These are phyloP conservation scores for Conus betulinus DNA, from an alignment of 1,140 invertebrate species.

Conservation along the genomic window DNA sequence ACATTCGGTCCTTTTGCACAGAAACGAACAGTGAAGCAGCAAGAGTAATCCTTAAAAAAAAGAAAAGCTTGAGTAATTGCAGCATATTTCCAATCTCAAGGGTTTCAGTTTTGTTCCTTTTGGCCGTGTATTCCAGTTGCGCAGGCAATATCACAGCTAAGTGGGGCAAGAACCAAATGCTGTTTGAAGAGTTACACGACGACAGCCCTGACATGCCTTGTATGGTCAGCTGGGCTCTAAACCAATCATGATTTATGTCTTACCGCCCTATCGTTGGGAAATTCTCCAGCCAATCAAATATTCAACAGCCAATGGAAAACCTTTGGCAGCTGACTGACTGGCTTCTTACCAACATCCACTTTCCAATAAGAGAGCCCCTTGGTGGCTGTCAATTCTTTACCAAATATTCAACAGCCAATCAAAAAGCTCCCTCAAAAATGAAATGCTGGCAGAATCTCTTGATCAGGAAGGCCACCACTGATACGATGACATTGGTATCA, in stretches of 20 bases:
- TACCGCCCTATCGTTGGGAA: too few species aligned
- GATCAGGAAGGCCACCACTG: background rate
- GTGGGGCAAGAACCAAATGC: background rate
- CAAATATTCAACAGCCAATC: background rate
- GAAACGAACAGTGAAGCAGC: background rate
- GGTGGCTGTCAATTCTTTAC: too few species aligned
- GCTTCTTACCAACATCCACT: background rate
- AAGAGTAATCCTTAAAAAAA: background rate
- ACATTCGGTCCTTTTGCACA: background rate
- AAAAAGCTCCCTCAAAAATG: background rate
- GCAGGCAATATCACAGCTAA: background rate
- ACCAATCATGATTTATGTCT: too few species aligned
- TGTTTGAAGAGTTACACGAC: background rate
- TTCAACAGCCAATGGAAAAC: too few species aligned
- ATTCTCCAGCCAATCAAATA: too few species aligned
- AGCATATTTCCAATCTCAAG: background rate
- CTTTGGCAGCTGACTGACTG: background rate
- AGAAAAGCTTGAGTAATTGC: background rate
- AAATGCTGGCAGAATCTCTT: background rate
- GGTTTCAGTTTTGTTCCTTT: constrained; percentile 16
- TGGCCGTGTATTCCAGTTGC: background rate
- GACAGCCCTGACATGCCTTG: background rate
- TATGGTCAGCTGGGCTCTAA: background rate
- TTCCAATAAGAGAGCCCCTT: too few species aligned
- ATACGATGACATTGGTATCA: background rate